Conservation (phyloP, 1,140 invertebrate species). For the Drosophila tsacasi region DNA sequence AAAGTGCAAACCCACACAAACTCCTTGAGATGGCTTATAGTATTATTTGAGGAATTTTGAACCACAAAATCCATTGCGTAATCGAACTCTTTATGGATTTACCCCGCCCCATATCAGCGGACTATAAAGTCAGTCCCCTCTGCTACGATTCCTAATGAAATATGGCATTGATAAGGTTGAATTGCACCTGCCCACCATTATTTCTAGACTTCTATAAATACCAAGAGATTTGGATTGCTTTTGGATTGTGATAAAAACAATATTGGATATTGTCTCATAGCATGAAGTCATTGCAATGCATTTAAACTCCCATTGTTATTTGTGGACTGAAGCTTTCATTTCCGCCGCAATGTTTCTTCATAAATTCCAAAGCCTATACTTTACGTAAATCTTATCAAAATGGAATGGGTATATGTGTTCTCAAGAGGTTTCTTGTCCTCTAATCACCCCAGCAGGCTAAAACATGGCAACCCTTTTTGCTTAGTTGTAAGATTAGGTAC, state of each 20-base stretch:
- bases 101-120: constrained; percentile 40
- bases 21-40: not conserved
- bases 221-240: constrained; percentile 22
- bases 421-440: constrained; percentile 38
- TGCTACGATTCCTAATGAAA: constrained; percentile 24
- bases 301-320: constrained; percentile 5
- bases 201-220: constrained; percentile 39
- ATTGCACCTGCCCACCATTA: constrained; percentile 41
- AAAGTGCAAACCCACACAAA: not conserved
- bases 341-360: constrained; percentile 15
- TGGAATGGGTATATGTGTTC: constrained; percentile 10
- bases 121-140: constrained; percentile 48
- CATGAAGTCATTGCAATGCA: constrained; percentile 25
- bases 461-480: constrained; percentile 37
- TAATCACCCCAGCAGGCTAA: constrained; percentile 25
- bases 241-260: constrained; percentile 26
- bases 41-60: not conserved
- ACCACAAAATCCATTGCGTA: constrained; percentile 53
- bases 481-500: constrained; percentile 20
- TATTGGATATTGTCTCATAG: constrained; percentile 39
- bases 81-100: constrained; percentile 62
- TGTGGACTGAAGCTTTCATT: constrained; percentile 22
- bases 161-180: constrained; percentile 52
- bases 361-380: constrained; percentile 14
- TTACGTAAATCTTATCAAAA: constrained; percentile 48